Evolutionary conservation across 2,797 vertebrate species (phyloP).

Genomic region (Nothura maculosa): DNA sequence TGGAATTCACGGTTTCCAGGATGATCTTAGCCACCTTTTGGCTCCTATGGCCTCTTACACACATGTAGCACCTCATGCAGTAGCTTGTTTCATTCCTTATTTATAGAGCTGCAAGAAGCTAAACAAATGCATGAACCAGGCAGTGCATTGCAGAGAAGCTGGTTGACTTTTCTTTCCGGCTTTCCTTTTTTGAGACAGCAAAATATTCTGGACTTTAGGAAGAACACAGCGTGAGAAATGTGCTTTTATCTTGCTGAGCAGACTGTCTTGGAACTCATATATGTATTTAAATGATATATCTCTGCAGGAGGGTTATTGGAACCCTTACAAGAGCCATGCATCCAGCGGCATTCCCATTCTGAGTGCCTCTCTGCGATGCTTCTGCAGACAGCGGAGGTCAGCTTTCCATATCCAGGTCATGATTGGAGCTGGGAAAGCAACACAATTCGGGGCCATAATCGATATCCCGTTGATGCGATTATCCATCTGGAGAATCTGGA

Average conservation of each 20-base stretch:
- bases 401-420: not conserved
- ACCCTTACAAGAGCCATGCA: not conserved
- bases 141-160: not conserved
- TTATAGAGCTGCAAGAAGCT: constrained; percentile 5
- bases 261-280: not conserved
- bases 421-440: not conserved
- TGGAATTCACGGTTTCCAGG: not conserved
- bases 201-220: not conserved
- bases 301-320: not conserved
- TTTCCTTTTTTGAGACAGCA: not conserved
- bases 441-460: not conserved
- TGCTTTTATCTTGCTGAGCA: not conserved
- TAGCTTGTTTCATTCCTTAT: constrained; percentile 55
- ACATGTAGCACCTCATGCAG: not conserved
- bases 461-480: not conserved
- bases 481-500: not conserved
- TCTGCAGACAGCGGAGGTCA: no score
- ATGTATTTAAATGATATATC: not conserved
- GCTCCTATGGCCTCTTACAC: not conserved
- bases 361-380: no score
- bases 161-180: not conserved
- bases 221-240: not conserved
- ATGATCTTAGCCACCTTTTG: constrained; percentile 22
- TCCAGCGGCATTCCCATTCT: not conserved
- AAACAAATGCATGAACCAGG: not conserved